Base-by-base conservation (phyloP, 2,113 vertebrate species). In the Chunga burmeisteri region DNA sequence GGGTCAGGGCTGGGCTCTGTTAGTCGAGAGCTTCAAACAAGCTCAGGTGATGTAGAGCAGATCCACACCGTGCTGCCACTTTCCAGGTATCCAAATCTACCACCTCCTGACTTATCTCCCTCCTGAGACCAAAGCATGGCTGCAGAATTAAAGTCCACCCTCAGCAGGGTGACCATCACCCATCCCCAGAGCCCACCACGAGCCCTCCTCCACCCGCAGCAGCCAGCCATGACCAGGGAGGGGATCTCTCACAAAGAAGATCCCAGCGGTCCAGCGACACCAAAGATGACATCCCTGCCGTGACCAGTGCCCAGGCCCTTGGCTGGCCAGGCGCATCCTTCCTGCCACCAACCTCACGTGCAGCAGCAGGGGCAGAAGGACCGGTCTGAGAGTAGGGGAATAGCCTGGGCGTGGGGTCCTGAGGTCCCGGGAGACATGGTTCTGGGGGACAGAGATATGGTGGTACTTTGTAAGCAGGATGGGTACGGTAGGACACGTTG, bases 1-100 rank as follows among this genome's bases (percentile, higher is more conserved):
- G 23, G 61, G 22, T 50, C 50, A 20, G 52, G 42, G 58, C 36
- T 75, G 56, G 32, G 36, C 13, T 93, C 55, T 8, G 0, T 68
- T 53, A 67, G 34, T 16, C 11, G 40, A 71, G 81, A 82, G 61
- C 55, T 83, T 79, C n/a, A 20, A 22, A 55, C 11, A 27, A 63
- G 72, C 72, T 66, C 2, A 0, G 86, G 81, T 67, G 62, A 25
- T 2, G 47, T 1, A 32, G 47, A 58, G 26, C 27, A 22, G 58
- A 40, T 56, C 58, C 53, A 20, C 21, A 12, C 11, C 0, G 1
- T 16, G 40, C 58, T n/a, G 13, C 46, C 2, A 0, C 21, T 63
- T 82, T 79, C 61, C 10, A 15, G 49, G 22, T 2, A 2, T 21
- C 40, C 61, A 29, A 2, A 19, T 2, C 40, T 16, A 49, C 78